Evolutionary conservation across 2,888 invertebrate species (phyloP).

Genomic region (Lasioglossum calceatum): DNA sequence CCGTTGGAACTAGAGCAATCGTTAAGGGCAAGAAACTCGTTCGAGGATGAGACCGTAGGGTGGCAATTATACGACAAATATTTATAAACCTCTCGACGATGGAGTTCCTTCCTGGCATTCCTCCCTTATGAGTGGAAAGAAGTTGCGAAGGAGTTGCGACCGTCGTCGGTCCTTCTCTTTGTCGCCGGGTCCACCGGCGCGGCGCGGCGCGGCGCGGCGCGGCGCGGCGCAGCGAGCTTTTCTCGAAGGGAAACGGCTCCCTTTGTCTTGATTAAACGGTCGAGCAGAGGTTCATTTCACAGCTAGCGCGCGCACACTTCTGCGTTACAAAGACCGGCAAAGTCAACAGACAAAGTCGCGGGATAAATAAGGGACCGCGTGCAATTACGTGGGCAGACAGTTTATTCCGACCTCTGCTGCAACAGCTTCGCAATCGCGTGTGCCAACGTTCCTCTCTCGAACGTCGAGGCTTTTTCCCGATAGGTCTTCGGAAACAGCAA

Average conservation of each 20-base stretch:
- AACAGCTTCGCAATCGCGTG: conserved; percentile 46
- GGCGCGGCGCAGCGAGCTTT: background rate
- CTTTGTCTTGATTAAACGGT: conserved; percentile 52
- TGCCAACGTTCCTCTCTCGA: conserved; percentile 36
- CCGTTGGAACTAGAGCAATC: background rate
- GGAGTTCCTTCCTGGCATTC: background rate
- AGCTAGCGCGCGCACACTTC: background rate
- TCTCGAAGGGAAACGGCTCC: conserved; percentile 10
- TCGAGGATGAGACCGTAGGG: background rate
- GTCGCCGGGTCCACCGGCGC: background rate
- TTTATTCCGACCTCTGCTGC: conserved; percentile 46
- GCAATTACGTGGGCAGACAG: conserved; percentile 65
- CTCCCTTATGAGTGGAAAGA: background rate
- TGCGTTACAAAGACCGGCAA: conserved; percentile 31
- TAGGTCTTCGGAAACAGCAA: conserved; percentile 59
- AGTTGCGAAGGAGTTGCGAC: background rate
- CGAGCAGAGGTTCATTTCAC: conserved; percentile 37
- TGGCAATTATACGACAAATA: background rate
- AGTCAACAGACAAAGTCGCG: conserved; percentile 46
- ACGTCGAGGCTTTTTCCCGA: conserved; percentile 60
- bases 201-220: background rate
- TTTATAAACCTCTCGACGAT: conserved; percentile 42
- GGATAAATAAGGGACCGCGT: conserved; percentile 57
- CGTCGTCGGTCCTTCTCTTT: background rate
- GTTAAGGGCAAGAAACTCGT: background rate